These are phyloP conservation scores for Zonitis immaculata DNA, from an alignment of 2,888 invertebrate genomes.

Conservation along the genomic window DNA sequence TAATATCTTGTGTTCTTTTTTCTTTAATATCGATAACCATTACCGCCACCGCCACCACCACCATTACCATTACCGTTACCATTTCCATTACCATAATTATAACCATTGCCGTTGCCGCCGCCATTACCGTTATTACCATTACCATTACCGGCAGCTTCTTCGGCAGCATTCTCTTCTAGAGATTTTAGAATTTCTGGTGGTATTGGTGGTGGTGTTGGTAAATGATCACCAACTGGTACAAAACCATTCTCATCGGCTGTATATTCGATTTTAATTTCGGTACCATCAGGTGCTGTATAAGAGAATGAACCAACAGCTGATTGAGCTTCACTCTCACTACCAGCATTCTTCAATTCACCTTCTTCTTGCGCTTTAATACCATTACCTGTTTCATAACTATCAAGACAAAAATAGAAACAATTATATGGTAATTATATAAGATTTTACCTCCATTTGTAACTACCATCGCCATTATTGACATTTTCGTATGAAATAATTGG, in stretches of 20 bases:
- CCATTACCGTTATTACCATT: too few species aligned
- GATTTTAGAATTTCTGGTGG: slow-evolving; percentile 36
- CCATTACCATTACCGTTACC: slow-evolving; percentile 26
- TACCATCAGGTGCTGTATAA: slow-evolving; percentile 59
- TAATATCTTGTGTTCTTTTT: too few species aligned
- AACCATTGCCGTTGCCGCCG: slow-evolving; percentile 28
- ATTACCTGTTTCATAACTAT: slow-evolving; percentile 60
- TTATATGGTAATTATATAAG: neutral
- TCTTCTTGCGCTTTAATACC: slow-evolving; percentile 60
- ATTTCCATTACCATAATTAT: slow-evolving; percentile 21
- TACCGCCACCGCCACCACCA: slow-evolving; percentile 25
- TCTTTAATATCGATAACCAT: slow-evolving; percentile 19
- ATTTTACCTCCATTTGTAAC: slow-evolving; percentile 31
- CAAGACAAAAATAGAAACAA: slow-evolving; percentile 15
- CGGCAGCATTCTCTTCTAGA: slow-evolving; percentile 49
- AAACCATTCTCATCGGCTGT: slow-evolving; percentile 43
- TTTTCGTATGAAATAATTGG: slow-evolving; percentile 56
- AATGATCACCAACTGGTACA: slow-evolving; percentile 34
- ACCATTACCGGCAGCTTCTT: slow-evolving; percentile 40
- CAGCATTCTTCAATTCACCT: slow-evolving; percentile 58
- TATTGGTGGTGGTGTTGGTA: slow-evolving; percentile 40
- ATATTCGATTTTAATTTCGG: too few species aligned
- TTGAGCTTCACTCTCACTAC: slow-evolving; percentile 55
- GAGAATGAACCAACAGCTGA: slow-evolving; percentile 55
- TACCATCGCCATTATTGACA: slow-evolving; percentile 57